Evolutionary conservation across 2,113 vertebrate species (phyloP).

Genomic region (Emydocephalus ijimae): DNA sequence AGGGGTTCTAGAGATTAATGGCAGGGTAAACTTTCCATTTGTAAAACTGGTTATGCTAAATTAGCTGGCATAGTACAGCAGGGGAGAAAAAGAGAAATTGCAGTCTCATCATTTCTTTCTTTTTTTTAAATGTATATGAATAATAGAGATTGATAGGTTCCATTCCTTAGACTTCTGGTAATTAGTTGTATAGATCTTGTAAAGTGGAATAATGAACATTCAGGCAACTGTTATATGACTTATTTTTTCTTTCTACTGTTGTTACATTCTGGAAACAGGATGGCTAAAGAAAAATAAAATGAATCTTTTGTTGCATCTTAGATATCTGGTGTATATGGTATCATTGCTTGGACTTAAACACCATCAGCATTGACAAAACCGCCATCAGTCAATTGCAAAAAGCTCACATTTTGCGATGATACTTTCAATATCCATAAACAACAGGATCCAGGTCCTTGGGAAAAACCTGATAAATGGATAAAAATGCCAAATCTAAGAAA

Average conservation of each 20-base stretch:
- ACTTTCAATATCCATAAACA: neutral
- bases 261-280: neutral
- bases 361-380: neutral
- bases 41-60: slow-evolving; percentile 26
- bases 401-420: neutral
- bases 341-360: neutral
- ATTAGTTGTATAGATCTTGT: neutral
- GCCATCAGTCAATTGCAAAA: neutral
- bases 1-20: slow-evolving; percentile 35
- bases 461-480: neutral
- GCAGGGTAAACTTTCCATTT: slow-evolving; percentile 41
- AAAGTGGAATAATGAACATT: neutral
- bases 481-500: neutral
- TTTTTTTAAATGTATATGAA: neutral
- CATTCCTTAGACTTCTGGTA: neutral
- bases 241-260: neutral
- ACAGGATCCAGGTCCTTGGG: neutral
- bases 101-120: neutral
- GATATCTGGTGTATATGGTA: neutral
- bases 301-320: neutral
- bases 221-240: neutral
- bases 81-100: neutral
- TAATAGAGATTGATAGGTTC: neutral
- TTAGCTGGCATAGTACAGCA: slow-evolving; percentile 27
- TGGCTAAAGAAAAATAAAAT: neutral